Evolutionary conservation across 2,888 invertebrate genomes (phyloP).

Genomic region (Mellilla xanthometata): DNA sequence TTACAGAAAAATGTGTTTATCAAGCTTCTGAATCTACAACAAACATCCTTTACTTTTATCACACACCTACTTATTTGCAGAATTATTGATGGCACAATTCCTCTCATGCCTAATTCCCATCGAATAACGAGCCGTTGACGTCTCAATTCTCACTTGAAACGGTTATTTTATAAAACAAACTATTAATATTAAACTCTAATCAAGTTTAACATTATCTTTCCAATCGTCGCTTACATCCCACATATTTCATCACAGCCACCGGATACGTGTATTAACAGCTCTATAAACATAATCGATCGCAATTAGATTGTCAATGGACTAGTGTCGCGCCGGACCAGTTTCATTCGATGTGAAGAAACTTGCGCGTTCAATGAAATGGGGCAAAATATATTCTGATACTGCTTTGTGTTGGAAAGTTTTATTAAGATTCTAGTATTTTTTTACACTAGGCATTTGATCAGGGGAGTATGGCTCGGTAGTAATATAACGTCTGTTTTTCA

Average conservation of each 20-base stretch:
- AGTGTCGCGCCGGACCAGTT: conserved; percentile 67
- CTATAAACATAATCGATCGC: conserved; percentile 60
- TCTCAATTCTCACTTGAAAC: conserved; percentile 5
- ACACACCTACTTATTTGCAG: too few relatives aligned
- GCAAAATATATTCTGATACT: conserved; percentile 8
- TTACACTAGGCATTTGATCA: too few relatives aligned
- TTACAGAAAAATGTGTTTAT: too few relatives aligned
- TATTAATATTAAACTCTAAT: conserved; percentile 24
- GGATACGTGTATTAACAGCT: conserved; percentile 44
- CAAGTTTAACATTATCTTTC: conserved; percentile 21
- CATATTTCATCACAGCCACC: conserved; percentile 20
- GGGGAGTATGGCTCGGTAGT: too few relatives aligned
- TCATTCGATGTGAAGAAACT: conserved; percentile 63
- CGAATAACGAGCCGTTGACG: background rate
- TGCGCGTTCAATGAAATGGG: conserved; percentile 8
- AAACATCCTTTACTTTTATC: too few relatives aligned
- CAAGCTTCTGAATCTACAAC: too few relatives aligned
- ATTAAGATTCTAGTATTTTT: too few relatives aligned
- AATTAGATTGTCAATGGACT: conserved; percentile 79
- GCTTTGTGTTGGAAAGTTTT: background rate
- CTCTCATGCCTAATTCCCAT: background rate
- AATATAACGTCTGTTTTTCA: too few relatives aligned
- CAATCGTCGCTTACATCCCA: conserved; percentile 16
- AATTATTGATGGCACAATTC: too few relatives aligned
- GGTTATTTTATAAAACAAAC: conserved; percentile 4